Percentiles rank a stretch among this genome's conserved stretches.
Conservation (phyloP, 2,888 invertebrate genomes). For the Oscheius sp. region DNA sequence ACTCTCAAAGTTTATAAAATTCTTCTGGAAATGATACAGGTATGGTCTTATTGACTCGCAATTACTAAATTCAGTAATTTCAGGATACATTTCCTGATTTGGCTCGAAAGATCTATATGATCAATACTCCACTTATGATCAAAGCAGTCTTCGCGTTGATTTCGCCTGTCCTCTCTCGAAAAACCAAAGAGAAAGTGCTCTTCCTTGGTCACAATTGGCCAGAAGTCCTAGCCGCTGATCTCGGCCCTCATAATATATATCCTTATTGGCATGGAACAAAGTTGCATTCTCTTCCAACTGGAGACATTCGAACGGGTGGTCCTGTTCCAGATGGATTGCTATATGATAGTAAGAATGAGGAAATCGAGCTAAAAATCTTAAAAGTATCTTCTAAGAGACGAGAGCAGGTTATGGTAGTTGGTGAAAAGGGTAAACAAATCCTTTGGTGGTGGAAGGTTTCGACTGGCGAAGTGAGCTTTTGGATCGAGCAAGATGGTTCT, state of each 20-base stretch:
- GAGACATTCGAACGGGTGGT: conserved; percentile 60
- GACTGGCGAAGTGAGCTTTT: conserved; percentile 54
- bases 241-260: conserved; percentile 50
- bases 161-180: conserved; percentile 52
- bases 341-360: conserved; percentile 22
- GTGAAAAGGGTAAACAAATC: conserved; percentile 45
- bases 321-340: conserved; percentile 48
- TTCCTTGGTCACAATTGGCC: conserved; percentile 52
- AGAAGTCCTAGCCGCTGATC: conserved; percentile 38
- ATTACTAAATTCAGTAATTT: conserved; percentile 13
- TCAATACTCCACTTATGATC: conserved; percentile 53
- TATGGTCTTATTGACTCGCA: not conserved
- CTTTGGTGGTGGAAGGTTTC: conserved; percentile 50
- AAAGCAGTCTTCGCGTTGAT: conserved; percentile 51
- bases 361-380: not conserved
- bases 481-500: conserved; percentile 43
- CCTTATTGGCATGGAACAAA: conserved; percentile 54
- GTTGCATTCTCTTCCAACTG: conserved; percentile 35
- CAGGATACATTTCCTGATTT: conserved; percentile 55
- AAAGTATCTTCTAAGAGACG: conserved; percentile 53
- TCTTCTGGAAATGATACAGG: conserved; percentile 57
- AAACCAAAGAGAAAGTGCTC: conserved; percentile 48
- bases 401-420: conserved; percentile 32
- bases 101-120: conserved; percentile 47
- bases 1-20: conserved; percentile 61